Evolutionary conservation across 2,113 vertebrate species (phyloP), one percentile per base, ranked within the genome.

Genomic region (Pterocles orientalis): DNA sequence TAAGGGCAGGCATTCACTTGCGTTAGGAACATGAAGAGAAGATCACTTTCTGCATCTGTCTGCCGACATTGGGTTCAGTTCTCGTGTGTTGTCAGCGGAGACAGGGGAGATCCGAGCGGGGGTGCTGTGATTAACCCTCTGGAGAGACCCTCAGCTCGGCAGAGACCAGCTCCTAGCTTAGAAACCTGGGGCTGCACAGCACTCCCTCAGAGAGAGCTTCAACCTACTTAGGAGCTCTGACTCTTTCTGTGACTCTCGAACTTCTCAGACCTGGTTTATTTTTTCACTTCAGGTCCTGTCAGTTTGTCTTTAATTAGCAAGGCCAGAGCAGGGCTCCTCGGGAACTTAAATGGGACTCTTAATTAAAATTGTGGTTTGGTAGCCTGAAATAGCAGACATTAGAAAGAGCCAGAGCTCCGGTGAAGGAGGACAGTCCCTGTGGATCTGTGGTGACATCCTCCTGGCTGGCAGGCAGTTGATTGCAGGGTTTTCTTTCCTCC

Each of bases 231-330:
- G 73, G 58, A 83, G 43, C 72, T 90, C 71, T 47, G 14, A 20
- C 78, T 62, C 48, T 45, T 92, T 92, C 76, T 41, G 11, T 45
- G 85, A 90, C 56, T 64, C 91, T 62, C 77, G 36, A 97, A 88
- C 92, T 91, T 75, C 66, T 79, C 94, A 96, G 96, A 94, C 90
- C 26, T 94, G 77, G 85, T 97, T 96, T 96, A 89, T 94, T 91
- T 95, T 96, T 50, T 82, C 10, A 3, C 14, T 70, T 85, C 62
- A 70, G 68, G 76, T 82, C 50, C 60, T 65, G 81, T 58, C n/a
- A 20, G 68, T 93, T 96, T 95, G 82, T 73, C 86, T 94, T 96
- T 97, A 97, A 98, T 98, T 97, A 98, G 97, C 31, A 26, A 69
- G 94, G 66, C 86, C 78, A 62, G 82, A 95, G 89, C 92, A 95